These are phyloP conservation scores for Laothoe populi DNA, from an alignment of 2,888 invertebrate genomes.

Conservation along the genomic window DNA sequence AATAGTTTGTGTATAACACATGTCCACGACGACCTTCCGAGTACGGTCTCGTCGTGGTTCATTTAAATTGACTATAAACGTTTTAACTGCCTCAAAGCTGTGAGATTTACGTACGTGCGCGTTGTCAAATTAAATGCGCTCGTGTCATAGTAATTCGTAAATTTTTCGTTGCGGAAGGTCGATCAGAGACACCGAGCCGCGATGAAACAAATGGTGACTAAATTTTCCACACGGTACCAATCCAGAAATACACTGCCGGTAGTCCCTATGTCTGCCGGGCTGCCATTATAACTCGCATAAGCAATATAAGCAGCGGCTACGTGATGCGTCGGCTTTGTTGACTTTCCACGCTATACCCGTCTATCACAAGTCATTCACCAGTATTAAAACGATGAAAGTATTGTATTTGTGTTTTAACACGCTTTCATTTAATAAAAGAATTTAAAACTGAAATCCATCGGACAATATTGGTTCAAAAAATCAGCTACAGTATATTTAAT, in stretches of 20 bases:
- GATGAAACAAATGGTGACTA: conserved; percentile 72
- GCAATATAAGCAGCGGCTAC: conserved; percentile 3
- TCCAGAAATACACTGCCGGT: conserved; percentile 75
- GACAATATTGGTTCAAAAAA: too few relatives aligned
- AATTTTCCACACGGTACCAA: conserved; percentile 83
- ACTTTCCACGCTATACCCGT: background rate
- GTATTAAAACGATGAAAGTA: background rate
- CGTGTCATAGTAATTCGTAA: conserved; percentile 24
- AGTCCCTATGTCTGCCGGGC: conserved; percentile 55
- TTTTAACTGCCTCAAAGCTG: conserved; percentile 44
- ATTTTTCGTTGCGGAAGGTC: conserved; percentile 67
- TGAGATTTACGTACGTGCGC: conserved; percentile 35
- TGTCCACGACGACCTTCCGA: conserved; percentile 37
- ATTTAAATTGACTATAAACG: conserved; percentile 43
- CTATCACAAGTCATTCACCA: background rate
- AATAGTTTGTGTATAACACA: conserved; percentile 24
- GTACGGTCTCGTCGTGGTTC: conserved; percentile 34
- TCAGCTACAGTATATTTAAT: too few relatives aligned
- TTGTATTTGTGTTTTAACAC: background rate
- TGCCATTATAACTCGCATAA: conserved; percentile 42
- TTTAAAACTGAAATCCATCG: too few relatives aligned
- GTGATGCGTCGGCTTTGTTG: conserved; percentile 8
- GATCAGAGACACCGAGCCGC: conserved; percentile 56
- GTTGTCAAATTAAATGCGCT: conserved; percentile 37
- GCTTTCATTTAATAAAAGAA: too few relatives aligned